Evolutionary conservation across 2,888 invertebrate genomes (phyloP).

Genomic region (Caenorhabditis wallacei): DNA sequence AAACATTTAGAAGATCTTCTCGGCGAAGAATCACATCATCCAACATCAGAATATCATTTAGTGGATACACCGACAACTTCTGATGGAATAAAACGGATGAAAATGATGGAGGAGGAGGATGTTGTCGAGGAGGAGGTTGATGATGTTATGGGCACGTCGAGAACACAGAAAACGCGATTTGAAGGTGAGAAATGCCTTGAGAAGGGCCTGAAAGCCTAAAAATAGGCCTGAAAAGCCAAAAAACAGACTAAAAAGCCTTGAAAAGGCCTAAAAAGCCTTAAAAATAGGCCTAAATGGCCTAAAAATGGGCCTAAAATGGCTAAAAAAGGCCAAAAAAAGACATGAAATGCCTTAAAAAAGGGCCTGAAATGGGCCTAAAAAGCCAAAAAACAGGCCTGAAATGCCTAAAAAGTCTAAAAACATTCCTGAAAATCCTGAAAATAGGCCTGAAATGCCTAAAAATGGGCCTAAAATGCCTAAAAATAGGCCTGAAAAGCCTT

Average conservation of each 20-base stretch:
- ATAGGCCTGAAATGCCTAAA: not conserved
- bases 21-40: not conserved
- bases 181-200: not conserved
- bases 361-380: not conserved
- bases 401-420: not conserved
- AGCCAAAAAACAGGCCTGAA: not conserved
- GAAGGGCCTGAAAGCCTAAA: not conserved
- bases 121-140: slow-evolving; percentile 5
- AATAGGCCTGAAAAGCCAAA: not conserved
- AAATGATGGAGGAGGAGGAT: slow-evolving; percentile 20
- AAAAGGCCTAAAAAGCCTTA: not conserved
- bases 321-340: not conserved
- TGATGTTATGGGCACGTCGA: not conserved
- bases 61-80: not conserved
- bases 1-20: slow-evolving; percentile 50
- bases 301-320: not conserved
- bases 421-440: not conserved
- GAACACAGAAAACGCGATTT: slow-evolving; percentile 3
- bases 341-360: not conserved
- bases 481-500: not conserved
- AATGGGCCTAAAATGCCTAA: not conserved
- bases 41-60: not conserved
- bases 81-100: slow-evolving; percentile 4
- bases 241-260: not conserved
- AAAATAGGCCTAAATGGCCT: not conserved